Conservation (phyloP, 2,113 vertebrate species). For the Leucopsar rothschildi region DNA sequence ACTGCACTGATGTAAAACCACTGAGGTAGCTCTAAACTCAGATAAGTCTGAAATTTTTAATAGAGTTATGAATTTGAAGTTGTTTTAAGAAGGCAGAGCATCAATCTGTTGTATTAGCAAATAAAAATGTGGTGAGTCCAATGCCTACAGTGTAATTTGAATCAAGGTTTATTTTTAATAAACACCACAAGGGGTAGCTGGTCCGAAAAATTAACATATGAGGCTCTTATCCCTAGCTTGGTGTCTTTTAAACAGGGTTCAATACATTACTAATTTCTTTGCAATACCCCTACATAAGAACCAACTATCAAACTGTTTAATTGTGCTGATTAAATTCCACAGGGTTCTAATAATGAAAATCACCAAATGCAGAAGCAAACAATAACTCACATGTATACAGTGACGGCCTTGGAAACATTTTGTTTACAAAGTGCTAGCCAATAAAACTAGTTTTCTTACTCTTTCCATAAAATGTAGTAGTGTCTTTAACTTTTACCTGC, state of each 20-base stretch:
- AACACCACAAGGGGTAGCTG: background rate
- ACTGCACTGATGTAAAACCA: background rate
- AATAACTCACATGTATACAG: background rate
- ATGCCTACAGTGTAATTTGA: background rate
- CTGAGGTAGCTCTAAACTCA: background rate
- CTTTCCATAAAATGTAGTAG: background rate
- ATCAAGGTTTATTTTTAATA: background rate
- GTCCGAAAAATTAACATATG: background rate
- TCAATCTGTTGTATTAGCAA: background rate
- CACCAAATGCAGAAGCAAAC: background rate
- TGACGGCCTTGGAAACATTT: background rate
- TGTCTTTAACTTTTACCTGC: background rate
- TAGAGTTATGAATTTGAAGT: background rate
- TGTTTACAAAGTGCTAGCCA: background rate
- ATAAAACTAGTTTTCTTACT: background rate
- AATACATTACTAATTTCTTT: background rate
- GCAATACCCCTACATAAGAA: background rate
- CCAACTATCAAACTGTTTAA: background rate
- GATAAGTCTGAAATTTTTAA: background rate
- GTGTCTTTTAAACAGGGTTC: background rate
- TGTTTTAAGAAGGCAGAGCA: background rate
- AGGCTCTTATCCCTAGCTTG: background rate
- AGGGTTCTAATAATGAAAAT: background rate
- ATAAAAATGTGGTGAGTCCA: background rate
- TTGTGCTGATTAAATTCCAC: background rate